Base-by-base conservation (phyloP, 2,888 invertebrate species). In the Oegoconia quadripuncta region DNA sequence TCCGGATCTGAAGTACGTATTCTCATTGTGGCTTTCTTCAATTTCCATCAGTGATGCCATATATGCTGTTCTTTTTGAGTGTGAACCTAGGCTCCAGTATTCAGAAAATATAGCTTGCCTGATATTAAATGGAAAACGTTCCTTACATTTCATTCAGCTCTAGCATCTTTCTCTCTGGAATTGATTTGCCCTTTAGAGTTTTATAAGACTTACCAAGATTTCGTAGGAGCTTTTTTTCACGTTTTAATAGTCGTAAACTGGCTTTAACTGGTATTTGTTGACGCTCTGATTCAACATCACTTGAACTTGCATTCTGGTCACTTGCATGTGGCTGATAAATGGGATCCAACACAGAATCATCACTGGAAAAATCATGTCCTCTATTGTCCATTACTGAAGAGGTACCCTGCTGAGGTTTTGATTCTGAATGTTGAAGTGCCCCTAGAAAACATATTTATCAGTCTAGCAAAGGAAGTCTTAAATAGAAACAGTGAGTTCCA, bases 21-120 rank as follows among this genome's bases (percentile, higher is more conserved):
- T 29, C 11, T 28, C 3, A 13, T 25, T 15, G 13, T 23, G 31
- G 36, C 37, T 41, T 23, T 37, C 29, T 16, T 41, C 20, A 9
- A 41, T 25, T 12, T 20, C 29, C n/a, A 41, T 29, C n/a, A 36
- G 36, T 17, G 30, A 35, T 9, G 41, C 38, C 26, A 38, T 38
- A 22, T 38, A 38, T 15, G 38, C 32, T 38, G 38, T 15, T 27
- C 38, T 32, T 33, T 32, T 38, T 23, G 32, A 33, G 27, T 38
- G 27, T 26, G 38, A 38, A 26, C 38, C 38, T 33, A 38, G 31
- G 9, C 32, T 25, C 38, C 38, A 38, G 25, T 33, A 33, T 36
- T 28, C 28, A 28, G 30, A 30, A 37, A 35, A 28, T 17, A 35
- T 35, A 35, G 35, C 35, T 28, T 35, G 27, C 20, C 35, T 35